phyloP scores from a whole-genome alignment of 2,113 vertebrate genomes.

The Orientallactaga bullata region DNA sequence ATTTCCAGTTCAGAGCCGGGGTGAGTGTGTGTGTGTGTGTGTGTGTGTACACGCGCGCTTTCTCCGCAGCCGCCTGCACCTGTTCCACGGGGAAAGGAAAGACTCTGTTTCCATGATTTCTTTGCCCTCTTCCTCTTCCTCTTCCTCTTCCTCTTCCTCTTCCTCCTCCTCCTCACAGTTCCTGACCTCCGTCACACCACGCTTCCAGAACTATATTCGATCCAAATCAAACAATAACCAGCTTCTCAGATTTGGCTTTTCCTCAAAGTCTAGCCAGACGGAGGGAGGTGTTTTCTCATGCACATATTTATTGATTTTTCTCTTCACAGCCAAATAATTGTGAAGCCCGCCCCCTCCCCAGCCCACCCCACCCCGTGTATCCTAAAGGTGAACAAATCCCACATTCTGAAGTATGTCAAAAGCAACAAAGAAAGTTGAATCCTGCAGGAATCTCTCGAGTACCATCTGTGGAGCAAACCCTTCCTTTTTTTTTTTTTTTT shows the following conservation, averaged over 20 bases:
- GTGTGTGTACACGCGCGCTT: neutral
- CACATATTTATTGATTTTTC: slow-evolving; percentile 46
- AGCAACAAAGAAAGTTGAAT: slow-evolving; percentile 44
- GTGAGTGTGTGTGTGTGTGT: neutral
- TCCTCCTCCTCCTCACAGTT: neutral
- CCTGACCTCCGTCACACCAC: neutral
- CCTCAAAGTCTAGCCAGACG: neutral
- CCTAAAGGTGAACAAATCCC: slow-evolving; percentile 15
- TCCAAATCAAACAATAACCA: neutral
- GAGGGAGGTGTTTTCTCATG: slow-evolving; percentile 1
- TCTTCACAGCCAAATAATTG: slow-evolving; percentile 48
- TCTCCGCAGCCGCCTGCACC: slow-evolving; percentile 23
- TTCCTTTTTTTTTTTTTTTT: no score
- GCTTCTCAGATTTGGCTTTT: neutral
- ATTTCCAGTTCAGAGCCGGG: slow-evolving; percentile 40
- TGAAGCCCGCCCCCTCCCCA: no score
- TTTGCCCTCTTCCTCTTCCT: neutral
- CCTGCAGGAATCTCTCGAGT: neutral
- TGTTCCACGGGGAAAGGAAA: neutral
- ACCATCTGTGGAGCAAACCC: neutral
- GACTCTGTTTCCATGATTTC: neutral
- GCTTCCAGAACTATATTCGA: slow-evolving; percentile 15
- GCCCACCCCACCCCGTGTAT: no score
- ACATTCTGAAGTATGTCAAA: slow-evolving; percentile 37
- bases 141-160: neutral